Evolutionary conservation across 2,797 vertebrate genomes (phyloP).

Genomic region (Chelon auratus): DNA sequence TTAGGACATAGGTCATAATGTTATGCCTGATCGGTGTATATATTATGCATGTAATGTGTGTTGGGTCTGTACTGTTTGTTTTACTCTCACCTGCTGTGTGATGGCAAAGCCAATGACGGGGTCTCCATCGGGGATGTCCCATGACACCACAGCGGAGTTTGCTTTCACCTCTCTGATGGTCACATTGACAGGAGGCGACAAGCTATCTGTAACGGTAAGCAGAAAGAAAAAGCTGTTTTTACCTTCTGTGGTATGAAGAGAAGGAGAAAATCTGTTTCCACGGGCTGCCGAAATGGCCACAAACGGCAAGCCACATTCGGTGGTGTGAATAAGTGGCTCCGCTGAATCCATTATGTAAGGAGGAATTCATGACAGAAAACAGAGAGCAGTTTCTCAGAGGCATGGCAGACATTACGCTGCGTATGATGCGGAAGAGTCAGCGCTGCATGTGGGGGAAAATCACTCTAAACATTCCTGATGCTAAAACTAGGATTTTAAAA

Average conservation of each 20-base stretch:
- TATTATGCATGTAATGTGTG: neutral
- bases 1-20: no score
- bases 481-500: slow-evolving; percentile 8
- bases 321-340: slow-evolving; percentile 32
- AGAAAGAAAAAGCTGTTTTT: slow-evolving; percentile 27
- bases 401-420: slow-evolving; percentile 2
- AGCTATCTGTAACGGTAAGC: slow-evolving; percentile 86
- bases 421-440: neutral
- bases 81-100: slow-evolving; percentile 92
- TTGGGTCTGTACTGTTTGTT: neutral
- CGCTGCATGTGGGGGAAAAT: neutral
- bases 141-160: slow-evolving; percentile 94
- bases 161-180: slow-evolving; percentile 93
- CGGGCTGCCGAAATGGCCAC: slow-evolving; percentile 5
- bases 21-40: no score
- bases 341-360: slow-evolving; percentile 36
- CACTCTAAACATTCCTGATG: neutral
- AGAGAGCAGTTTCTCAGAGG: slow-evolving; percentile 19
- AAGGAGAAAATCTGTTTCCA: slow-evolving; percentile 29
- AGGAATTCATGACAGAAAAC: slow-evolving; percentile 21
- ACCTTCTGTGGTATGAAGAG: slow-evolving; percentile 9
- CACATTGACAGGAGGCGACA: slow-evolving; percentile 94
- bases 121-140: slow-evolving; percentile 95
- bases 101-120: slow-evolving; percentile 96
- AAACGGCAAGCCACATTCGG: slow-evolving; percentile 16